Evolutionary conservation across 2,797 vertebrate species (phyloP).

Genomic region (Notolabrus celidotus): DNA sequence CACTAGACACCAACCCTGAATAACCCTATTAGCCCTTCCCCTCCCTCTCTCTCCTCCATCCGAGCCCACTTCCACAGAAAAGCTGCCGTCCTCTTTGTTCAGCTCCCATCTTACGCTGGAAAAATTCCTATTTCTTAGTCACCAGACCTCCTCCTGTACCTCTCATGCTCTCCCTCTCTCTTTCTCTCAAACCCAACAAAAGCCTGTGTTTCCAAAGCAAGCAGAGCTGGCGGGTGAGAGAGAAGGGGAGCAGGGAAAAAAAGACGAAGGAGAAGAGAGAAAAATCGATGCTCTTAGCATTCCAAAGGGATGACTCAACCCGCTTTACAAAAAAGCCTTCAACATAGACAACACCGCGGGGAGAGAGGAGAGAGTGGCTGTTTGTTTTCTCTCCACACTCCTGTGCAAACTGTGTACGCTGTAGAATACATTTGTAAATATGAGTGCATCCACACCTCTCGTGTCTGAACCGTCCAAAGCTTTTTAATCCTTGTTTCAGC

Average conservation of each 20-base stretch:
- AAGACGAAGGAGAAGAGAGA: constrained; percentile 51
- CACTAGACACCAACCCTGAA: constrained; percentile 38
- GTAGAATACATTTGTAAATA: constrained; percentile 25
- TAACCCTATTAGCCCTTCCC: constrained; percentile 46
- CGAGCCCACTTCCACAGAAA: constrained; percentile 39
- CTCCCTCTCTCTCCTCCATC: constrained; percentile 2
- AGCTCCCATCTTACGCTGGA: constrained; percentile 55
- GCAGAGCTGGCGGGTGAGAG: constrained; percentile 52
- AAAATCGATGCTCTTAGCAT: constrained; percentile 79
- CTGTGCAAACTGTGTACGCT: constrained; percentile 30
- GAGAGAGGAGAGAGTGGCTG: constrained; percentile 43
- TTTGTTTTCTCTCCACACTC: constrained; percentile 41
- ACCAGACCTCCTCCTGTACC: constrained; percentile 39
- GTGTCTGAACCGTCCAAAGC: constrained; percentile 7
- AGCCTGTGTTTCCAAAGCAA: constrained; percentile 56
- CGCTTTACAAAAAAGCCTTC: constrained; percentile 61
- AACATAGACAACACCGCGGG: constrained; percentile 48
- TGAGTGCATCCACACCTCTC: constrained; percentile 12
- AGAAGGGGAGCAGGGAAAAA: constrained; percentile 41
- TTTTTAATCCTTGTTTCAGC: constrained; percentile 37
- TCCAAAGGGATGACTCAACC: constrained; percentile 83
- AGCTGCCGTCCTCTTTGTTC: constrained; percentile 34
- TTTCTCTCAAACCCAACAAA: constrained; percentile 61
- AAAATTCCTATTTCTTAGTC: constrained; percentile 53
- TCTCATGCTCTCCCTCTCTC: constrained; percentile 25